Conservation (phyloP, 2,797 vertebrate species). For the Enteromius thamalakanensis region DNA sequence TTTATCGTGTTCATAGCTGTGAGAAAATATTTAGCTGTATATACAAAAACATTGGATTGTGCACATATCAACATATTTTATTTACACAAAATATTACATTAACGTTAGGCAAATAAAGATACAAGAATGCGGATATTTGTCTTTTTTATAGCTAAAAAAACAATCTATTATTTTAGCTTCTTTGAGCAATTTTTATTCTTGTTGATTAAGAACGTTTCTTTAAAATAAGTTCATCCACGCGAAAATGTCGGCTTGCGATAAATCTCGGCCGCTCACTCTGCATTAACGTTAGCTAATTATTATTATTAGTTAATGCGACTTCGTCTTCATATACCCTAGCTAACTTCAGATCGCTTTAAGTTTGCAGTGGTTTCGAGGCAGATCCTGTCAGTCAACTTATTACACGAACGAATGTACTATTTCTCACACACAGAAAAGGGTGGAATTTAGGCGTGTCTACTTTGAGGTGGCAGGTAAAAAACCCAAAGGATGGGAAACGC, state of each 20-base stretch:
- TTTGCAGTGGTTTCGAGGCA: background rate
- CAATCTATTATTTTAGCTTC: background rate
- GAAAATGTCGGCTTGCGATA: background rate
- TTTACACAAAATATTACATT: too few species aligned
- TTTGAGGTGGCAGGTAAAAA: constrained; percentile 33
- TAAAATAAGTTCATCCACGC: background rate
- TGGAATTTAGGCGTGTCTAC: constrained; percentile 54
- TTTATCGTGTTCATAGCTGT: background rate
- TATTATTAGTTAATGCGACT: too few species aligned
- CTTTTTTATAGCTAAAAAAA: background rate
- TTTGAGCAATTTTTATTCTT: background rate
- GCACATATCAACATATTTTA: background rate
- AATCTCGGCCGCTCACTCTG: background rate
- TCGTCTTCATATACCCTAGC: too few species aligned
- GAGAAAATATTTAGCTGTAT: background rate
- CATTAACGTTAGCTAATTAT: too few species aligned
- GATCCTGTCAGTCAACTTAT: constrained; percentile 30
- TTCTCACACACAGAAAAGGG: constrained; percentile 15
- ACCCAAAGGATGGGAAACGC: constrained; percentile 44
- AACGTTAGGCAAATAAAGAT: background rate
- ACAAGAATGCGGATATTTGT: background rate
- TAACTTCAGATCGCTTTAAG: background rate
- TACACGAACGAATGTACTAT: background rate
- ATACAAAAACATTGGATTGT: background rate
- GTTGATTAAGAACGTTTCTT: background rate